Base-by-base conservation (phyloP, 1,140 invertebrate species). In the Hycleus phaleratus region DNA sequence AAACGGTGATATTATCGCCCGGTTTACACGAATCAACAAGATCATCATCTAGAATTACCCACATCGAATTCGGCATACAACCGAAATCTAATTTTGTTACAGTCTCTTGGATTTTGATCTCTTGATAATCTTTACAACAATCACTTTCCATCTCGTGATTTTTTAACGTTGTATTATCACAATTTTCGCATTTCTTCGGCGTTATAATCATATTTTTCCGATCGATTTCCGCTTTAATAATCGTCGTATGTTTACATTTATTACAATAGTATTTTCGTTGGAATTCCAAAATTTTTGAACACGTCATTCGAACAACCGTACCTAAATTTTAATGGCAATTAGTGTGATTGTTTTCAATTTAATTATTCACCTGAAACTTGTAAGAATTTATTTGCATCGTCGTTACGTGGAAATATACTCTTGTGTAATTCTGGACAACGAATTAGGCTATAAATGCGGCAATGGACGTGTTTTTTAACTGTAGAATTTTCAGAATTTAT, bases 61-160 rank as follows among this genome's bases (percentile, higher is more conserved):
- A 86, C 75, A 91, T 82, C 7, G 86, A 83, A n/a, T 82, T 78
- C 1, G 89, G 89, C 64, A 91, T 85, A 12, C 81, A 82, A 9
- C 88, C 87, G 58, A 90, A 75, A 46, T 78, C 78, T 38, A 89
- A 70, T 66, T 85, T 84, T 57, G 84, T 82, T 8, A 87, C 79
- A 77, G 87, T 86, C 68, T 91, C 88, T 75, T 90, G 87, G 68
- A 91, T 80, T 78, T 91, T 93, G 12, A 95, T 84, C 81, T 95
- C 92, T 76, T 95, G 92, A 75, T 91, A 94, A 78, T 95, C 92
- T 62, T 84, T 84, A 69, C 84, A 92, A 68, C 86, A 82, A 52
- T 81, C 76, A 62, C 82, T 79, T 47, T 82, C 77, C 42, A 83
- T 71, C 24, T 77, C 69, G 56, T 80, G 77, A 26, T 78, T 69